A percentile compares a stretch with the other conserved stretches of the same genome.
These are phyloP conservation scores for Kryptolebias marmoratus DNA, from an alignment of 2,113 vertebrate species.

Conservation along the genomic window DNA sequence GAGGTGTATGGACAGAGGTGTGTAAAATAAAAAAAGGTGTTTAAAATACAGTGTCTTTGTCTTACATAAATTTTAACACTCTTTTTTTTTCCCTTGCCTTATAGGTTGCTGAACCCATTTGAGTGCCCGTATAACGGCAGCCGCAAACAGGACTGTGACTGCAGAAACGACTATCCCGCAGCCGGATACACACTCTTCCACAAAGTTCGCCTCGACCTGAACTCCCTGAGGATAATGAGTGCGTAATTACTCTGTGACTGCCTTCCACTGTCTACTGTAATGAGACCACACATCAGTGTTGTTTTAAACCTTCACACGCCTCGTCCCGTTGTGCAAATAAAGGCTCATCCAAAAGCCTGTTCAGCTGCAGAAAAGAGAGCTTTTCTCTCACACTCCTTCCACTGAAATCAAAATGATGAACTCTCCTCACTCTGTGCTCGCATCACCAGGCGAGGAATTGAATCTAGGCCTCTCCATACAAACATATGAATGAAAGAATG, in stretches of 20 bases:
- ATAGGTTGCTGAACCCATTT: slow-evolving; percentile 91
- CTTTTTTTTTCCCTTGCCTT: neutral
- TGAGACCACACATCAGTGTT: slow-evolving; percentile 60
- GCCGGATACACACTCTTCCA: slow-evolving; percentile 91
- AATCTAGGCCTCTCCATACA: slow-evolving; percentile 20
- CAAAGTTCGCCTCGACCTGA: slow-evolving; percentile 91
- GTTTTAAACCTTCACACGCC: slow-evolving; percentile 47
- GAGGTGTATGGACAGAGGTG: slow-evolving; percentile 92
- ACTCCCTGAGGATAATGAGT: slow-evolving; percentile 91
- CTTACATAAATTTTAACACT: neutral
- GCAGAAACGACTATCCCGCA: slow-evolving; percentile 89
- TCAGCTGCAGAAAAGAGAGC: slow-evolving; percentile 4
- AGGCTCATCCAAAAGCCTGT: neutral
- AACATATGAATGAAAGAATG: slow-evolving; percentile 38
- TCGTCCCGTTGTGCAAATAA: slow-evolving; percentile 5
- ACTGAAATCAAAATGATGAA: slow-evolving; percentile 40
- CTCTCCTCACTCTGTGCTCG: slow-evolving; percentile 23
- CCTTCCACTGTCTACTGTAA: slow-evolving; percentile 37
- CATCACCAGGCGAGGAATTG: slow-evolving; percentile 21
- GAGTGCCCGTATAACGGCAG: slow-evolving; percentile 95
- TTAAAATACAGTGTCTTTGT: neutral
- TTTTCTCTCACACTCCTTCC: slow-evolving; percentile 9
- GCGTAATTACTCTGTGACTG: slow-evolving; percentile 67
- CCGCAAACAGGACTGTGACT: slow-evolving; percentile 88
- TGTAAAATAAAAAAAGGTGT: neutral